phyloP scores from a whole-genome alignment of 64 coral and sea anemone genomes.

The Porites australiensis region DNA sequence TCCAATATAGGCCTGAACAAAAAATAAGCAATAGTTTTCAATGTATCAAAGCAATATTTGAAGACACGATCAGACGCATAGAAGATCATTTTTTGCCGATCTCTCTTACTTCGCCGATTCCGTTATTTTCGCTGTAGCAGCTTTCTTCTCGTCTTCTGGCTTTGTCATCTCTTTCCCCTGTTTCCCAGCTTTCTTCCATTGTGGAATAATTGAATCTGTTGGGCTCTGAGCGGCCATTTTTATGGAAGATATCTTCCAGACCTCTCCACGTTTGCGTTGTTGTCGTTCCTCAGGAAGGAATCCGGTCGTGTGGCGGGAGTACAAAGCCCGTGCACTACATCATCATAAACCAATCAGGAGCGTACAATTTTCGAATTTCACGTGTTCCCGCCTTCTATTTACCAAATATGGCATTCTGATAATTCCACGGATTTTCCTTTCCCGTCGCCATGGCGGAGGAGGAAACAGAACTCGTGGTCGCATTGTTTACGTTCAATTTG shows the following conservation, averaged over 20 bases:
- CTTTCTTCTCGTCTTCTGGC: conserved; percentile 84
- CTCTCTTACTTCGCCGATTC: conserved; percentile 83
- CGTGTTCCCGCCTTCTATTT: conserved; percentile 43
- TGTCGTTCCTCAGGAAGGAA: conserved; percentile 67
- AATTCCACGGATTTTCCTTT: conserved; percentile 30
- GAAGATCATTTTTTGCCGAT: background rate
- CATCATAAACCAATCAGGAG: conserved; percentile 84
- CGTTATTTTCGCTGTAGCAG: conserved; percentile 84
- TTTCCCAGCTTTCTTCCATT: conserved; percentile 80
- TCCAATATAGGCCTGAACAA: conserved; percentile 90
- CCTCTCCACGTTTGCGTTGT: conserved; percentile 23
- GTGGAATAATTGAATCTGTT: conserved; percentile 74
- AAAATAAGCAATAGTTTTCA: background rate
- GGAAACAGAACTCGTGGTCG: conserved; percentile 26
- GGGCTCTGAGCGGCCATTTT: conserved; percentile 85
- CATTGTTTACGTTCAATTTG: background rate
- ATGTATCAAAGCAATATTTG: background rate
- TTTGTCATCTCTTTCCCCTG: conserved; percentile 73
- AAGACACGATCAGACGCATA: background rate
- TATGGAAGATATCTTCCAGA: conserved; percentile 23
- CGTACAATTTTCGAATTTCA: background rate
- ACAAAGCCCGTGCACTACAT: conserved; percentile 69
- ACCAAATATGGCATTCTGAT: conserved; percentile 76
- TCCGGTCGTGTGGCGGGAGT: conserved; percentile 51
- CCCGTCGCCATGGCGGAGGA: conserved; percentile 72